Conservation (phyloP, 2,888 invertebrate genomes). For the Cosmia pyralina region DNA sequence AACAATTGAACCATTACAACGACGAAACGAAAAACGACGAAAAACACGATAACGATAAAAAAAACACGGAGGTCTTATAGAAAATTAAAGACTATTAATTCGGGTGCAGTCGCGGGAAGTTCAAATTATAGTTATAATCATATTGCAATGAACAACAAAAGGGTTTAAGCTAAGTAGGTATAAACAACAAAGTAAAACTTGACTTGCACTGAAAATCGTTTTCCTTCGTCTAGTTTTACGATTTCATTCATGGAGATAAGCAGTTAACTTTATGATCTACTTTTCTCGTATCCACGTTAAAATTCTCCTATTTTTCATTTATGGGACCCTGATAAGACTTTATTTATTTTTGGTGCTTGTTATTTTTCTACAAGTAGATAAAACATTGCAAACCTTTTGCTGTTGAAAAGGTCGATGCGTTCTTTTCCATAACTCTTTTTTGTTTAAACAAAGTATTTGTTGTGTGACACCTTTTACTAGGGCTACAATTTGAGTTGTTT, state of each 20-base stretch:
- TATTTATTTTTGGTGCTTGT: constrained; percentile 18
- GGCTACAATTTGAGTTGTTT: not conserved
- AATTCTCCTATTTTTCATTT: constrained; percentile 36
- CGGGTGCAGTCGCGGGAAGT: not conserved
- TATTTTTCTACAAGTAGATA: constrained; percentile 1
- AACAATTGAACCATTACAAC: no score
- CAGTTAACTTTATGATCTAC: constrained; percentile 33
- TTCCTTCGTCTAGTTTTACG: constrained; percentile 43
- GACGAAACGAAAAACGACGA: no score
- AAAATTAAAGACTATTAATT: not conserved
- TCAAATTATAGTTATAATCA: constrained; percentile 5
- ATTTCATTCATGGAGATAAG: constrained; percentile 50
- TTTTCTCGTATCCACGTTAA: constrained; percentile 27
- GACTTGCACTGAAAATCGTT: constrained; percentile 18
- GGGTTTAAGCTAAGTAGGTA: not conserved
- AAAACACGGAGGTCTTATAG: not conserved
- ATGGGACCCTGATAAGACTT: constrained; percentile 20
- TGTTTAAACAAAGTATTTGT: not conserved
- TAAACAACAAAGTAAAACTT: constrained; percentile 55
- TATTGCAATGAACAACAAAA: constrained; percentile 25
- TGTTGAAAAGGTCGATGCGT: not conserved
- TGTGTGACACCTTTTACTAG: not conserved
- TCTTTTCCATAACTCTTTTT: not conserved
- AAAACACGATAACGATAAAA: no score
- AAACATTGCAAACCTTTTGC: not conserved